Conservation (phyloP, 1,140 invertebrate genomes). For the Aplysia californica region DNA sequence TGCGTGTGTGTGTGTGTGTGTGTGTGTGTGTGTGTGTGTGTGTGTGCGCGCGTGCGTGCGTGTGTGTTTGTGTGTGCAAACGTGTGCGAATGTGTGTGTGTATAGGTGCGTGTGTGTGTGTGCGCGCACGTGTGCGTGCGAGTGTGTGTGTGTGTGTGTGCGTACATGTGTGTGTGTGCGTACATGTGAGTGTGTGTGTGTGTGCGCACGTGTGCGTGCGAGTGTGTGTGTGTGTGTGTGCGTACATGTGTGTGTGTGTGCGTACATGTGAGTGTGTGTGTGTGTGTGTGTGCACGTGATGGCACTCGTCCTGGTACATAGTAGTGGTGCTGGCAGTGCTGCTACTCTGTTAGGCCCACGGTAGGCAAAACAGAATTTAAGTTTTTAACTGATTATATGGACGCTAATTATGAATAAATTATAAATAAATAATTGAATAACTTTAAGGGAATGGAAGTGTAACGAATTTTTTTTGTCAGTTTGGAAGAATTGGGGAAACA, state of each 20-base stretch:
- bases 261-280: background rate
- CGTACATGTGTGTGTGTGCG: background rate
- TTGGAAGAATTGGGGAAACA: too few relatives aligned
- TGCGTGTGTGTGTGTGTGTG: background rate
- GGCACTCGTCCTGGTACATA: background rate
- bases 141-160: background rate
- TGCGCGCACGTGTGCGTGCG: background rate
- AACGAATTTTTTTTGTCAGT: background rate
- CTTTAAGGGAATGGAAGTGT: background rate
- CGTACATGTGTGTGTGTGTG: background rate
- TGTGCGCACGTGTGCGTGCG: background rate
- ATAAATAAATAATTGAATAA: slow-evolving; percentile 4
- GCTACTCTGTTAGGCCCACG: too few relatives aligned
- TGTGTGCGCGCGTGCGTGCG: slow-evolving; percentile 3
- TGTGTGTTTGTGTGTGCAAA: too few relatives aligned
- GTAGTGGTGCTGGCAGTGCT: background rate
- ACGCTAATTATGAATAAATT: slow-evolving; percentile 1
- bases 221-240: background rate
- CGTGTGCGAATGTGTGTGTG: too few relatives aligned
- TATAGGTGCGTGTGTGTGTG: background rate
- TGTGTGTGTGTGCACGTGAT: background rate
- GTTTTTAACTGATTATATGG: too few relatives aligned
- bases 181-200: background rate
- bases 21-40: background rate
- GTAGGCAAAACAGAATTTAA: too few relatives aligned